phyloP scores from a whole-genome alignment of 2,888 invertebrate species.

The Tridacna crocea region DNA sequence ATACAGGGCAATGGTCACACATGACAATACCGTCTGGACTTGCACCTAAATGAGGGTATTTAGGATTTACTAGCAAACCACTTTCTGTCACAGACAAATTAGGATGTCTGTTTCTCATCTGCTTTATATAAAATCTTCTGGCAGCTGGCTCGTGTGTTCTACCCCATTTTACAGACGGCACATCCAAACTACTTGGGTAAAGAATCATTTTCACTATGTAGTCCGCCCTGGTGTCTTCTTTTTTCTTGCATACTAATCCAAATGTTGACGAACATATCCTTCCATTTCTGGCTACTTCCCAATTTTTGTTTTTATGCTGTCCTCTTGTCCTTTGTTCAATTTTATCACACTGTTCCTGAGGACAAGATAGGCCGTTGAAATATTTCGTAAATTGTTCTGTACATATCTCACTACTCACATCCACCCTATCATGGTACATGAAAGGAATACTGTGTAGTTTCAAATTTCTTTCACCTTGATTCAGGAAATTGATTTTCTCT shows the following conservation, averaged over 20 bases:
- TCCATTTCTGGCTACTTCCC: background rate
- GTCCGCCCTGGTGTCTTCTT: background rate
- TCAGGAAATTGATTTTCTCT: background rate
- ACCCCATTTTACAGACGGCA: background rate
- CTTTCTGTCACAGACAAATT: background rate
- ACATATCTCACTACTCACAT: background rate
- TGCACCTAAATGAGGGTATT: background rate
- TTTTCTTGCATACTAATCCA: background rate
- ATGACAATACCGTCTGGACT: background rate
- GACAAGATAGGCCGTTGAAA: background rate
- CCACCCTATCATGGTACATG: background rate
- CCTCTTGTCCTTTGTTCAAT: background rate
- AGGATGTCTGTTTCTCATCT: background rate
- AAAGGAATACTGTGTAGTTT: background rate
- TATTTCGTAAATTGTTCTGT: background rate
- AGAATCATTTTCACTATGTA: background rate
- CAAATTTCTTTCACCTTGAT: background rate
- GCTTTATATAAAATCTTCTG: background rate
- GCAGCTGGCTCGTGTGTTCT: background rate
- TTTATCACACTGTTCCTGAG: background rate
- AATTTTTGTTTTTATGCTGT: background rate
- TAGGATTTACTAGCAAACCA: background rate
- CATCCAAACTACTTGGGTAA: background rate
- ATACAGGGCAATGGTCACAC: background rate
- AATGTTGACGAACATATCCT: background rate